A percentile compares a stretch with the other conserved stretches of the same genome.
Evolutionary conservation across 2,888 invertebrate species (phyloP).

Genomic region (Sialis lutaria): DNA sequence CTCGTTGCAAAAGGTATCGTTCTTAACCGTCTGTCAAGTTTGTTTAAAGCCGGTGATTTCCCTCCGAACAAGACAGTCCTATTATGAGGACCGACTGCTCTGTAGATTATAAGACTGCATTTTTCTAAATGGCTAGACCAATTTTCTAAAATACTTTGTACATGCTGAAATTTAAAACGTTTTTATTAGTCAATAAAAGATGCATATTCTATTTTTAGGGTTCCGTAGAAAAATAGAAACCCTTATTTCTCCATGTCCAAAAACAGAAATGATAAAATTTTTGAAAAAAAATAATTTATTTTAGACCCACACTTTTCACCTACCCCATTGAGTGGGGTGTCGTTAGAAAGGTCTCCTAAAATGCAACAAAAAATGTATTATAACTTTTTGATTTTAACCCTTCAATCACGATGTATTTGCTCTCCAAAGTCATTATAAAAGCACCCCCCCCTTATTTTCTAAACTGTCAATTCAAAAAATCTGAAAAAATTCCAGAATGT

Average conservation of each 20-base stretch:
- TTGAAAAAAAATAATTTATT: background rate
- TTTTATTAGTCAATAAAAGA: slow-evolving; percentile 2
- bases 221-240: too few relatives aligned
- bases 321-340: too few relatives aligned
- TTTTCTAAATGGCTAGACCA: slow-evolving; percentile 50
- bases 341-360: too few relatives aligned
- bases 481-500: too few relatives aligned
- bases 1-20: slow-evolving; percentile 68
- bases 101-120: slow-evolving; percentile 55
- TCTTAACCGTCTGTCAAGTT: slow-evolving; percentile 42
- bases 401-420: too few relatives aligned
- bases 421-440: too few relatives aligned
- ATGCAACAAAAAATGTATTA: too few relatives aligned
- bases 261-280: too few relatives aligned
- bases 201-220: background rate
- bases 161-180: slow-evolving; percentile 46
- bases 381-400: too few relatives aligned
- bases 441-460: too few relatives aligned
- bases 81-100: slow-evolving; percentile 58
- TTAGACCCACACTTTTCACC: background rate
- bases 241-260: too few relatives aligned
- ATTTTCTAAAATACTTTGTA: slow-evolving; percentile 46
- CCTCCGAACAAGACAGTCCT: slow-evolving; percentile 57
- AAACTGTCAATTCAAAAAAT: too few relatives aligned
- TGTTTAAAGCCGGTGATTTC: slow-evolving; percentile 46